phyloP scores from a whole-genome alignment of 1,140 invertebrate genomes.

The Proctacanthus coquilletti region DNA sequence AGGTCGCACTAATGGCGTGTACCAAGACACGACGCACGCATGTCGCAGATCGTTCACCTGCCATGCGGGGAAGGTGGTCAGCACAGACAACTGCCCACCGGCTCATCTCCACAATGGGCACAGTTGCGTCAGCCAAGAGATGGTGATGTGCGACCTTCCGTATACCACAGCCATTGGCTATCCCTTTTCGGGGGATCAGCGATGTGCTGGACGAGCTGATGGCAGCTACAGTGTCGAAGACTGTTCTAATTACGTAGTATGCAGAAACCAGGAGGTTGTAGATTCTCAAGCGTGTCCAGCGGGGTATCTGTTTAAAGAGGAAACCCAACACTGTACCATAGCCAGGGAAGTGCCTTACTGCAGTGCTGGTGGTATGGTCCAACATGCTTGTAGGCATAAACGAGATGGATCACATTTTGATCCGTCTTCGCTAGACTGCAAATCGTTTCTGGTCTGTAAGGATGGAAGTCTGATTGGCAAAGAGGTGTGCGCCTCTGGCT shows the following conservation, averaged over 20 bases:
- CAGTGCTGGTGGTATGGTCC: background rate
- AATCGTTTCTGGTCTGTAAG: conserved; percentile 5
- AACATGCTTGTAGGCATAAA: conserved; percentile 14
- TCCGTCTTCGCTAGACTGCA: conserved; percentile 6
- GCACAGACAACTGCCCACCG: conserved; percentile 10
- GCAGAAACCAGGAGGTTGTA: conserved; percentile 3
- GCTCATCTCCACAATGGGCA: conserved; percentile 12
- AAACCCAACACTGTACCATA: conserved; percentile 1
- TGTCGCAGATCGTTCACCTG: conserved; percentile 24
- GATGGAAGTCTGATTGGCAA: conserved; percentile 2
- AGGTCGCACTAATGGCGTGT: conserved; percentile 22
- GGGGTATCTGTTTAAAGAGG: conserved; percentile 4
- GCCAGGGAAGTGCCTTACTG: conserved; percentile 1
- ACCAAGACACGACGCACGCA: conserved; percentile 20
- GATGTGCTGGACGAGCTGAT: conserved; percentile 2
- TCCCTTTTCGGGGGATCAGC: conserved; percentile 6
- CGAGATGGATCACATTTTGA: conserved; percentile 10
- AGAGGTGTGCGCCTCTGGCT: conserved; percentile 4
- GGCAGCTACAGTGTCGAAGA: conserved; percentile 2
- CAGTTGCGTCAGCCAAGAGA: conserved; percentile 14
- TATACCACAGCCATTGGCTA: conserved; percentile 4
- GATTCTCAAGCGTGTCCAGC: background rate
- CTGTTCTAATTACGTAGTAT: conserved; percentile 4
- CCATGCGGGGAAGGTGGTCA: conserved; percentile 16
- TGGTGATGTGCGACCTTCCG: conserved; percentile 8